Evolutionary conservation across 53 echinoderm and acorn worm species (phyloP).

Genomic region (Astropecten irregularis): DNA sequence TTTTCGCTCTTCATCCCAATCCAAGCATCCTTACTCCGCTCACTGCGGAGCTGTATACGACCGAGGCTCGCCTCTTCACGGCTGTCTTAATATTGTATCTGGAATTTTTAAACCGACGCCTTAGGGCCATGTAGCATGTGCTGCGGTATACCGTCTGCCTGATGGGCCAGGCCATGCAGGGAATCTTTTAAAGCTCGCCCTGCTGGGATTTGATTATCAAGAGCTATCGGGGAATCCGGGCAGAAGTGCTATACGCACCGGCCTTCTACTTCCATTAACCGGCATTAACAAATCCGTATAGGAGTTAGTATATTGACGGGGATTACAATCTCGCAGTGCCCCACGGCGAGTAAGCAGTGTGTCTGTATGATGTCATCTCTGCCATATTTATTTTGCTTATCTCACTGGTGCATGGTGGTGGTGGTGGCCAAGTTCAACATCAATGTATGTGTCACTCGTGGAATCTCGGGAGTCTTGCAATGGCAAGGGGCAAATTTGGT

Average conservation of each 20-base stretch:
- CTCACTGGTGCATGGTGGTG: background rate
- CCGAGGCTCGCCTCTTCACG: background rate
- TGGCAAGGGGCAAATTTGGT: too few relatives aligned
- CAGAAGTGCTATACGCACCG: background rate
- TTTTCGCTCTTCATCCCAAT: too few relatives aligned
- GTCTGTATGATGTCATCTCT: slow-evolving; percentile 21
- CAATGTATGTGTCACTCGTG: too few relatives aligned
- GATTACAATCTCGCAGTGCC: background rate
- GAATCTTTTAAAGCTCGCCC: too few relatives aligned
- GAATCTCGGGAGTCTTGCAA: too few relatives aligned
- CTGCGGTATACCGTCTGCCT: background rate
- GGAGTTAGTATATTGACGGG: slow-evolving; percentile 16
- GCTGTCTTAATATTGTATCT: slow-evolving; percentile 48
- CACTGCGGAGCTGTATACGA: too few relatives aligned
- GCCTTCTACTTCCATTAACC: slow-evolving; percentile 49
- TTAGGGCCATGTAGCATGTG: slow-evolving; percentile 13
- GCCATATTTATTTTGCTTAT: background rate
- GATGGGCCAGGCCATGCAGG: too few relatives aligned
- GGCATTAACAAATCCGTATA: slow-evolving; percentile 45
- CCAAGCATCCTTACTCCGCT: too few relatives aligned
- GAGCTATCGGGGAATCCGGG: too few relatives aligned
- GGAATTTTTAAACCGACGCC: background rate
- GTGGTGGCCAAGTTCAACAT: too few relatives aligned
- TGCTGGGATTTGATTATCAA: slow-evolving; percentile 23
- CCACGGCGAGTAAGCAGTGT: background rate